phyloP scores from a whole-genome alignment of 2,888 invertebrate species.

The Chymomyza fuscimana region DNA sequence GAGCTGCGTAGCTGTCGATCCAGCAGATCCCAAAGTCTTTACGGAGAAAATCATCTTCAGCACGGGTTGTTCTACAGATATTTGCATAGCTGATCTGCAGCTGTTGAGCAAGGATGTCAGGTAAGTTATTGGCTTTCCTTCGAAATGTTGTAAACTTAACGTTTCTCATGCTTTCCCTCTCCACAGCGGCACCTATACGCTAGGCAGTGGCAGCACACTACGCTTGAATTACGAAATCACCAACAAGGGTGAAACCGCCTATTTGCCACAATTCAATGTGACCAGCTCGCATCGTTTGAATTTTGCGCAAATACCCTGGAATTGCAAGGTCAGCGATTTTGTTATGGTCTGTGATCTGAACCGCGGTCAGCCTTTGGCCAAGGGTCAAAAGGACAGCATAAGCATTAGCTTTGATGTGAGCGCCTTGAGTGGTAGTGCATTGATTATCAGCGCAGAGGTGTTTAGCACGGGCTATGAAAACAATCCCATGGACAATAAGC shows the following conservation, averaged over 20 bases:
- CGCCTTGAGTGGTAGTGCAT: slow-evolving; percentile 67
- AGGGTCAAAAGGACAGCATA: slow-evolving; percentile 66
- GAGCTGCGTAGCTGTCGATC: slow-evolving; percentile 78
- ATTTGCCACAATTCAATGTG: slow-evolving; percentile 80
- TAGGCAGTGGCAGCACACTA: slow-evolving; percentile 77
- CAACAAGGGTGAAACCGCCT: slow-evolving; percentile 81
- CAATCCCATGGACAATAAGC: slow-evolving; percentile 70
- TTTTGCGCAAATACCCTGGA: slow-evolving; percentile 77
- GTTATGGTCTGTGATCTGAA: slow-evolving; percentile 76
- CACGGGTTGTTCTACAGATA: slow-evolving; percentile 77
- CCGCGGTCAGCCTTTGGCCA: slow-evolving; percentile 73
- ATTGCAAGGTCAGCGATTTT: slow-evolving; percentile 67
- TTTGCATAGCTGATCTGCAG: slow-evolving; percentile 78
- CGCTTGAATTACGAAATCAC: slow-evolving; percentile 76
- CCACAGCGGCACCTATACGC: slow-evolving; percentile 71
- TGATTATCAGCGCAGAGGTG: slow-evolving; percentile 75
- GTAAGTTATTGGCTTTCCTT: slow-evolving; percentile 48
- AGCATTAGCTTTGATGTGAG: slow-evolving; percentile 77
- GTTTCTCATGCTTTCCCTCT: not conserved
- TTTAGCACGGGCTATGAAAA: slow-evolving; percentile 78
- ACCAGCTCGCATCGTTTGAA: slow-evolving; percentile 78
- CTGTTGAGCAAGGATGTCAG: slow-evolving; percentile 67
- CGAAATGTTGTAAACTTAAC: not conserved
- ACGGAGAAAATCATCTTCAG: slow-evolving; percentile 78
- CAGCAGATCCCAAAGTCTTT: slow-evolving; percentile 72